Base-by-base conservation (phyloP, 2,888 invertebrate genomes). In the Diarsia brunnea region DNA sequence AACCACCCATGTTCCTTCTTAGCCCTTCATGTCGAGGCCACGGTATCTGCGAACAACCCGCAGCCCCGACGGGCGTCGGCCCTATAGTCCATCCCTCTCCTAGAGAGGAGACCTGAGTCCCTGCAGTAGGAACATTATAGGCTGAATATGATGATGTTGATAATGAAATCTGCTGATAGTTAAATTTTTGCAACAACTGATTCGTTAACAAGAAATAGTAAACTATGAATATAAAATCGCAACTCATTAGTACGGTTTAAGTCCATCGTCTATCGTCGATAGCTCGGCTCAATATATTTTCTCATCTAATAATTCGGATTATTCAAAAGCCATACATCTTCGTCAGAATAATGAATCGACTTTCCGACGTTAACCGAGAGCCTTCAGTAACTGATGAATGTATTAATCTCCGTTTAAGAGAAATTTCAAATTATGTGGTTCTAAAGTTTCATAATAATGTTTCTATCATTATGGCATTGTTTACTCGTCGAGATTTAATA, bases 291-390 rank as follows among this genome's bases (percentile, higher is more conserved):
- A 79, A 79, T 77, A 79, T 58, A 78, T 73, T 64, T 78, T 79
- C 51, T 4, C 31, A 24, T 72, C 55, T 60, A 65, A 78, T 80
- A 65, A 80, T 80, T 79, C 45, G 79, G 84, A 87, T 85, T 89
- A 86, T 86, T 79, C 85, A 82, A 85, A 85, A 85, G 82, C 87
- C 89, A 91, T 91, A 91, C 89, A 87, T 91, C 89, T 91, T 79
- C 79, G 72, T 82, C 86, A 87, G 89, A 89, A 90, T 91, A 91
- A 91, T 90, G 89, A 91, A 91, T 90, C 90, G 90, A 84, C 86
- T 89, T 85, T 81, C 82, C 85, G 88, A 89, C 89, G 88, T 87
- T 84, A 79, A 82, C 85, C 83, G 85, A 86, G 78, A 78, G 87
- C 87, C 86, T 85, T 86, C 81, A 75, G 87, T 84, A 87, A 89